Percentiles rank a stretch among this genome's conserved stretches.
Conservation (phyloP, 2,113 vertebrate species). For the Eudyptes chrysolophus region DNA sequence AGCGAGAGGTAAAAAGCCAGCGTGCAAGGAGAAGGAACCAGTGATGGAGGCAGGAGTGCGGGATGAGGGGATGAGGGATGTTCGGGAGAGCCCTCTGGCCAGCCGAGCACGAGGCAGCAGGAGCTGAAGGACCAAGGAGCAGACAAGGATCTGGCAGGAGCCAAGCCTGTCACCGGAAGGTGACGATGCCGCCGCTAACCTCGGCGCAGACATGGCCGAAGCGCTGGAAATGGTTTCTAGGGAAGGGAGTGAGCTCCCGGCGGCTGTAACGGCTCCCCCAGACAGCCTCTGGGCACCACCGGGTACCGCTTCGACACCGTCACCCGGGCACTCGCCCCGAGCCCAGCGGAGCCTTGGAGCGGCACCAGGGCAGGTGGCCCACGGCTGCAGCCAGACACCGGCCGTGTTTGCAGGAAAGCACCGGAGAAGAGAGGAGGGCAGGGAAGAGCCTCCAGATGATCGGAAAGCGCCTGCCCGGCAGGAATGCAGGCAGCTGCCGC, state of each 20-base stretch:
- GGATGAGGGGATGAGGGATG: background rate
- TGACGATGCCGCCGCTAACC: background rate
- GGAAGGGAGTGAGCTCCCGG: background rate
- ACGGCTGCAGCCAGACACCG: background rate
- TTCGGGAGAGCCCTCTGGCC: background rate
- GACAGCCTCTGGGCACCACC: background rate
- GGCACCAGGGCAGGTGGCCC: background rate
- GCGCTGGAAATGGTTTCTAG: background rate
- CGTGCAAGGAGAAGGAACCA: background rate
- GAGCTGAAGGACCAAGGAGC: background rate
- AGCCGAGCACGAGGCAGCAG: background rate
- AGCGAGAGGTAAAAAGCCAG: too few species aligned
- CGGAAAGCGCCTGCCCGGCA: too few species aligned
- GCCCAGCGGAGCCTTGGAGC: background rate
- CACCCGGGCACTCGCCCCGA: background rate
- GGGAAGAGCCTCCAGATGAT: background rate
- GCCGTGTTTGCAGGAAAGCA: background rate
- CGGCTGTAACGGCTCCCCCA: fast-evolving
- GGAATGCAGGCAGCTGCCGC: background rate
- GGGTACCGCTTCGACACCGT: fast-evolving
- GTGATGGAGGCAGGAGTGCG: background rate
- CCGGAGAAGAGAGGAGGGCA: background rate
- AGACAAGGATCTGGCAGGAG: background rate
- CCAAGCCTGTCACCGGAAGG: background rate
- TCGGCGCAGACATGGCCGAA: background rate